Base-by-base conservation (phyloP, 2,888 invertebrate genomes). In the Tribolium freemani region DNA sequence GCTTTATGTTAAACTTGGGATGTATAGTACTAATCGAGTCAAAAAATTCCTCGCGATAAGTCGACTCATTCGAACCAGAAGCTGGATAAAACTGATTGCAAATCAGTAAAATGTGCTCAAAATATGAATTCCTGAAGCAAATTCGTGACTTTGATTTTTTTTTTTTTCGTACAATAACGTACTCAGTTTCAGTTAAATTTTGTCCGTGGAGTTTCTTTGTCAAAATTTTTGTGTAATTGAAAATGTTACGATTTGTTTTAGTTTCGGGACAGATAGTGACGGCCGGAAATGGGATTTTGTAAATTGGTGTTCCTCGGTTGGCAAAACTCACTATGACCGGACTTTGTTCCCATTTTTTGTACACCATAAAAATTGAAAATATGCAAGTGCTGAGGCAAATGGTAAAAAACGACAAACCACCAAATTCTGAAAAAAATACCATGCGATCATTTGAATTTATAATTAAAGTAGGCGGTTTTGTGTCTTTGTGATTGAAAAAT, bases 301-400 rank as follows among this genome's bases (percentile, higher is more conserved):
- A 90, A 64, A 90, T 89, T 1, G 90, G 89, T 13, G 91, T 92
- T 0, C 92, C 89, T 64, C 90, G 90, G 81, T 92, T 92, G 2
- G 92, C 92, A 80, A 93, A 92, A 79, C 91, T 92, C 4, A 93
- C 92, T 78, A 93, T 92, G 0, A 93, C 92, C 0, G 92, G 92
- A 78, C 90, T 91, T 75, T 89, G 89, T 70, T 90, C 89, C 92
- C 92, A 93, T 83, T 92, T 93, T 75, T 88, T 87, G 89, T 90
- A 92, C 5, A 91, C 89, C 81, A 91, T 89, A 66, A 88, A 85
- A 44, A 91, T 92, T 4, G 91, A 84, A 44, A 87, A 86, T 54
- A 87, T 84, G 77, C 91, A 92, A 0, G 85, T 83, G 75, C 89
- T 89, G 74, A 90, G 89, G 13, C 69, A 68, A 13, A 68, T 38